These are phyloP conservation scores for Brachypterus glaber DNA, from an alignment of 2,888 invertebrate genomes.

Conservation along the genomic window DNA sequence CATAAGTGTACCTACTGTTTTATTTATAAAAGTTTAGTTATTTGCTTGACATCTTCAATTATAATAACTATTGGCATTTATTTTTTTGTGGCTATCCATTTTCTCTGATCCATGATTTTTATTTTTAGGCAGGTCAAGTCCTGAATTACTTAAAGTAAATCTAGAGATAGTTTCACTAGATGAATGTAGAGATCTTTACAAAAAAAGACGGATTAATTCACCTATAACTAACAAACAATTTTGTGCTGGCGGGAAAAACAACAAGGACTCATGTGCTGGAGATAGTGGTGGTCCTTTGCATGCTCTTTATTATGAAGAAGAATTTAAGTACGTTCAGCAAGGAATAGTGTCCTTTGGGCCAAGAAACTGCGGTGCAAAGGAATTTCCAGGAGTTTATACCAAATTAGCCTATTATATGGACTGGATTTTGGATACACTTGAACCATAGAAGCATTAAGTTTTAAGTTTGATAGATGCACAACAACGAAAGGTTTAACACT, in stretches of 20 bases:
- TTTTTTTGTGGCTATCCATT: no score
- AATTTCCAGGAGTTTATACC: conserved; percentile 63
- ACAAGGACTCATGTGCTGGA: conserved; percentile 55
- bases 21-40: no score
- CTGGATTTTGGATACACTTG: conserved; percentile 53
- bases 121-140: conserved; percentile 28
- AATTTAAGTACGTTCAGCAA: conserved; percentile 44
- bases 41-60: no score
- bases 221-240: conserved; percentile 39
- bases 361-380: conserved; percentile 39
- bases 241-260: conserved; percentile 54
- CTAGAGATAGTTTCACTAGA: conserved; percentile 36
- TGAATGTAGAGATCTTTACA: conserved; percentile 31
- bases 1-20: no score
- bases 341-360: conserved; percentile 48
- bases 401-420: conserved; percentile 51
- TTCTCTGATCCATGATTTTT: no score
- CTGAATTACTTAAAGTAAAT: conserved; percentile 39
- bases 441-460: conserved; percentile 33
- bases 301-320: conserved; percentile 34
- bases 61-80: no score
- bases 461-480: no score
- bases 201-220: conserved; percentile 17
- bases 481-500: no score
- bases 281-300: conserved; percentile 62